Evolutionary conservation across 2,113 vertebrate genomes (phyloP).

Genomic region (Beaufortia kweichowensis): DNA sequence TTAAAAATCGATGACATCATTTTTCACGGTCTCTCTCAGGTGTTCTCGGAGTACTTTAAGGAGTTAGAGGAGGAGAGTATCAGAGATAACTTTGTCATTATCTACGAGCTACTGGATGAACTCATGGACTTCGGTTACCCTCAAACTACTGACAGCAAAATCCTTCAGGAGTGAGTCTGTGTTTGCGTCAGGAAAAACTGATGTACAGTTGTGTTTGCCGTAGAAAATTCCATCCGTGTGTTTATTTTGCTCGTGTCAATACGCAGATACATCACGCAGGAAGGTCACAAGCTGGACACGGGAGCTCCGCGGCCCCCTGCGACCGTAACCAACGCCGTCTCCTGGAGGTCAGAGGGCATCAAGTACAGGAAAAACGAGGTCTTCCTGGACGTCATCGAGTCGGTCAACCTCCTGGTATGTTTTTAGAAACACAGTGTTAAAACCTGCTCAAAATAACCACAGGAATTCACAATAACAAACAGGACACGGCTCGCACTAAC

Average conservation of each 20-base stretch:
- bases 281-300: conserved; percentile 97
- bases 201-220: background rate
- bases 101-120: conserved; percentile 97
- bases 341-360: conserved; percentile 97
- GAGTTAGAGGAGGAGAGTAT: conserved; percentile 99
- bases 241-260: background rate
- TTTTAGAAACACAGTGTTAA: conserved; percentile 29
- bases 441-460: conserved; percentile 38
- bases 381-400: conserved; percentile 98
- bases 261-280: conserved; percentile 95
- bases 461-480: conserved; percentile 26
- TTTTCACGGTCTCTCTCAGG: conserved; percentile 75
- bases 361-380: conserved; percentile 99
- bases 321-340: conserved; percentile 96
- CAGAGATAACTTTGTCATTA: conserved; percentile 98
- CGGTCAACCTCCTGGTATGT: conserved; percentile 93
- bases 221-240: background rate
- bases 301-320: conserved; percentile 96
- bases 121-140: conserved; percentile 99
- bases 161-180: conserved; percentile 92
- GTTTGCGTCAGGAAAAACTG: background rate
- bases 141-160: conserved; percentile 98
- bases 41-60: conserved; percentile 99
- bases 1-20: no score
- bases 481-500: background rate